Conservation (phyloP, 2,797 vertebrate genomes). For the Manis javanica region DNA sequence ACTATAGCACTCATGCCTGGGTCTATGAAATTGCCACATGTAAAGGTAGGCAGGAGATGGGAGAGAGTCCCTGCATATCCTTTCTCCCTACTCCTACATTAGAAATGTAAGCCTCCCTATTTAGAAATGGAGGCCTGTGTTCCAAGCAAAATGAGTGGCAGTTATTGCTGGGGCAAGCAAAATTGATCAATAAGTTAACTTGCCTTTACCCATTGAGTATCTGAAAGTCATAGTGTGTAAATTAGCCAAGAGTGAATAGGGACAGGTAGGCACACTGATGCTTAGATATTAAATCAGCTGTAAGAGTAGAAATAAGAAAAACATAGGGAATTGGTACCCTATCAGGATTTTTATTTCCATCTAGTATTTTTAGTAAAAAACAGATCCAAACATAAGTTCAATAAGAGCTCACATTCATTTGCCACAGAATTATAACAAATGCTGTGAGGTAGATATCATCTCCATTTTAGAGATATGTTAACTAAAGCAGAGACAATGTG, state of each 20-base stretch:
- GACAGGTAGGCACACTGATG: neutral
- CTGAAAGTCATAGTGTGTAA: neutral
- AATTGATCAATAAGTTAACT: neutral
- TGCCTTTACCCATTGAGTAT: neutral
- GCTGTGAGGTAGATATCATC: neutral
- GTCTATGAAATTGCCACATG: neutral
- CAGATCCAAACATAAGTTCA: neutral
- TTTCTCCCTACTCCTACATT: neutral
- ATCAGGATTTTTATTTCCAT: constrained; percentile 5
- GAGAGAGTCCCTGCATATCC: neutral
- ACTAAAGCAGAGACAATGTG: neutral
- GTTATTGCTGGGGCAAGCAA: neutral
- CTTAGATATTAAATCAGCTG: neutral
- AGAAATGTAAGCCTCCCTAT: neutral
- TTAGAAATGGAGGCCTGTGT: neutral
- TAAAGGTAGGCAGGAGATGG: neutral
- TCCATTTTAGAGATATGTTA: neutral
- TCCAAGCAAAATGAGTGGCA: neutral
- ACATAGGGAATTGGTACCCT: neutral
- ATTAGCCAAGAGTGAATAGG: neutral
- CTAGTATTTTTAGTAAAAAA: neutral
- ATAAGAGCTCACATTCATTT: neutral
- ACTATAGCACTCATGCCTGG: neutral
- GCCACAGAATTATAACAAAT: neutral
- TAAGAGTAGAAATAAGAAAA: neutral